Conservation (phyloP, 2,888 invertebrate genomes). For the Eupithecia subumbrata region DNA sequence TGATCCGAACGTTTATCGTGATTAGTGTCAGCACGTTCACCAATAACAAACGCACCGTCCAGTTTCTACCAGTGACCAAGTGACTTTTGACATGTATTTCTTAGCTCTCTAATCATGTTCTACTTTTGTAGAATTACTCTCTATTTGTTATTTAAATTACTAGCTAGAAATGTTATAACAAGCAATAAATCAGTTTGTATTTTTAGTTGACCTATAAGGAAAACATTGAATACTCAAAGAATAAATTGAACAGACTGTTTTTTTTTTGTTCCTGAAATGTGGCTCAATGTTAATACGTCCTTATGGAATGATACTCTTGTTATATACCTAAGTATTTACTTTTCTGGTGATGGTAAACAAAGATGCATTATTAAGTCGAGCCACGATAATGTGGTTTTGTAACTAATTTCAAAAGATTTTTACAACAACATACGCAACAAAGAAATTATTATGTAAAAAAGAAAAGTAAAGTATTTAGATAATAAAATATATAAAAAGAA, state of each 20-base stretch:
- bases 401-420: background rate
- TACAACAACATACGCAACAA: background rate
- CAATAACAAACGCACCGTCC: constrained; percentile 14
- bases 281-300: no score
- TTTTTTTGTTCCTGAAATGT: no score
- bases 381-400: background rate
- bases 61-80: constrained; percentile 39
- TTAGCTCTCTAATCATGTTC: constrained; percentile 31
- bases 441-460: no score
- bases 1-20: background rate
- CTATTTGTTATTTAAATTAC: constrained; percentile 14
- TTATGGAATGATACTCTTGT: no score
- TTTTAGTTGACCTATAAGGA: background rate
- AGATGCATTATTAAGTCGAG: background rate
- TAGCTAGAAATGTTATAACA: constrained; percentile 10
- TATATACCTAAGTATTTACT: background rate
- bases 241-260: no score
- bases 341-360: background rate
- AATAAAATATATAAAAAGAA: no score
- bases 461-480: no score
- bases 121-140: constrained; percentile 24
- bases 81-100: constrained; percentile 46
- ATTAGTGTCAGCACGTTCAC: constrained; percentile 15
- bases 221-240: background rate
- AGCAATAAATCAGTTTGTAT: constrained; percentile 3